Conservation (phyloP, 2,888 invertebrate species). For the Drosophila imparisetae region DNA sequence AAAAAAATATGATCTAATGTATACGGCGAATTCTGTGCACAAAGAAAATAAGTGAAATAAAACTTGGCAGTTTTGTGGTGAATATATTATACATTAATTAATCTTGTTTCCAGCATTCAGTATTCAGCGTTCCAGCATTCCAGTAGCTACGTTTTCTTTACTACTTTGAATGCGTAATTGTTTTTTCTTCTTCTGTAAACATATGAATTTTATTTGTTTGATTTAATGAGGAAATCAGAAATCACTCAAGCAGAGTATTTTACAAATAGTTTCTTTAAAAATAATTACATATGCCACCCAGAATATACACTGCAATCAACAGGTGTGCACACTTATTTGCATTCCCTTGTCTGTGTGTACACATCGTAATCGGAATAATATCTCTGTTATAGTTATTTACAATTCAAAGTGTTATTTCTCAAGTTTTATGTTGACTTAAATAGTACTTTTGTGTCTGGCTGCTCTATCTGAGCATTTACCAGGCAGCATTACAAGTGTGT, state of each 20-base stretch:
- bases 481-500: not conserved
- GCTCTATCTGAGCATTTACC: not conserved
- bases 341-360: not conserved
- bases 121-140: too few species aligned
- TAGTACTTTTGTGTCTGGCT: constrained; percentile 5
- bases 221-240: not conserved
- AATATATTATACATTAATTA: not conserved
- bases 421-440: constrained; percentile 14
- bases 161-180: not conserved
- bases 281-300: not conserved
- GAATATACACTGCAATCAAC: constrained; percentile 16
- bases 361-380: not conserved
- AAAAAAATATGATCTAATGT: constrained; percentile 25
- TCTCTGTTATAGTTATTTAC: constrained; percentile 8
- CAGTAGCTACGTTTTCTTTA: not conserved
- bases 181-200: not conserved
- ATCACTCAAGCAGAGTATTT: not conserved
- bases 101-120: not conserved
- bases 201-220: not conserved
- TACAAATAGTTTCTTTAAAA: not conserved
- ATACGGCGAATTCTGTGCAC: not conserved
- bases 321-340: constrained; percentile 1
- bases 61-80: not conserved
- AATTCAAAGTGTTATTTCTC: constrained; percentile 10
- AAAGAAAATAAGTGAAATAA: not conserved